Evolutionary conservation across 2,888 invertebrate genomes (phyloP), one percentile per base, ranked within the genome.

Genomic region (Hanleya hanleyi): DNA sequence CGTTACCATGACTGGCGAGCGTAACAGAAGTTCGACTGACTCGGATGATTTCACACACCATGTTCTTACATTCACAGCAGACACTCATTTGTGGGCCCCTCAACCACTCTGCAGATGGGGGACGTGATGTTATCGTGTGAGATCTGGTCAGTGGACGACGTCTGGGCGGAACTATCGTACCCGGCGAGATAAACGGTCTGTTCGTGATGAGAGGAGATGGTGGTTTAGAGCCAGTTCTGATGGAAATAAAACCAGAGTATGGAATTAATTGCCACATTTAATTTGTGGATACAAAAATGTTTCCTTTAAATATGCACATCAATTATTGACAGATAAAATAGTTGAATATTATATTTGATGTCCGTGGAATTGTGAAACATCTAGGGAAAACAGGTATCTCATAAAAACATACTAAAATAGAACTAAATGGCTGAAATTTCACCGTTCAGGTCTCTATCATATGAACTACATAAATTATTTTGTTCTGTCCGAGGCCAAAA

Each of bases 31-130:
- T 95, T 89, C 94, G 94, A 80, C 96, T 95, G 32, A 96, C 96
- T 91, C 96, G 95, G 89, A 97, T 97, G 89, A 97, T 97, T 92
- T 97, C 96, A 84, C 96, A 93, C 74, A 97, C 96, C 95, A 97
- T 95, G 75, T 95, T 95, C 90, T 96, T 96, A 92, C 97, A 98
- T 92, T 97, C 97, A 90, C 96, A 95, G 90, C 97, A 98, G 65
- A 97, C 96, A 76, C 95, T 94, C 94, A 97, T 96, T 87, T 95
- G 94, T 75, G 96, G 94, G 62, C 92, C 67, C 41, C 41, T 67
- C 3, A 47, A 32, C 1, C 12, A 12, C 7, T 47, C 47, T 41
- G 22, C 38, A 22, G 22, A 12, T 5, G 18, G 7, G 12, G 26
- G 18, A 38, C 67, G 15, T 18, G 78, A 74, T 1, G 81, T 66